These are phyloP conservation scores for Hirudinaria manillensis DNA, from an alignment of 2,888 invertebrate species.

Conservation along the genomic window DNA sequence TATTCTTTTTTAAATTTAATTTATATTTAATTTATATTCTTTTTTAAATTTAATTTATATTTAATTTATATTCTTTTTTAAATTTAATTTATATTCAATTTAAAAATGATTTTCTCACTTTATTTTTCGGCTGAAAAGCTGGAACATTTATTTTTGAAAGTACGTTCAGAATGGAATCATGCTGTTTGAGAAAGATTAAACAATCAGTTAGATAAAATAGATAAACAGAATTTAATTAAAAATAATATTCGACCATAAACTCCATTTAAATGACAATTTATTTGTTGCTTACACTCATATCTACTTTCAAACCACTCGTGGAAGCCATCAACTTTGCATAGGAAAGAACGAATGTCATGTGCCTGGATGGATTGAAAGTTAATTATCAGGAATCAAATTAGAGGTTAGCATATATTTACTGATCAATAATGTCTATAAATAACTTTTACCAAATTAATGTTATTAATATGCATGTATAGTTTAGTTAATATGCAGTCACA, in stretches of 20 bases:
- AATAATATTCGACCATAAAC: background rate
- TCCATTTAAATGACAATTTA: background rate
- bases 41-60: too few species aligned
- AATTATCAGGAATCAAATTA: constrained; percentile 19
- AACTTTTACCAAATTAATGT: too few species aligned
- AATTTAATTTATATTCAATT: too few species aligned
- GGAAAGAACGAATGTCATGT: constrained; percentile 46
- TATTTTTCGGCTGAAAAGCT: constrained; percentile 44
- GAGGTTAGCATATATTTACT: background rate
- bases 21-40: too few species aligned
- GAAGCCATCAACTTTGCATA: constrained; percentile 49
- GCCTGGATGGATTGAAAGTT: constrained; percentile 42
- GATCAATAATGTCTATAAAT: too few species aligned
- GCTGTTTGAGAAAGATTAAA: background rate
- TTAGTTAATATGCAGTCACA: too few species aligned
- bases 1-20: too few species aligned
- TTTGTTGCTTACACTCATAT: constrained; percentile 40
- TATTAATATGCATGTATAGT: too few species aligned
- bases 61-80: too few species aligned
- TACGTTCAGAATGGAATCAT: background rate
- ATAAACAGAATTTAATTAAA: background rate
- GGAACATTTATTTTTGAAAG: constrained; percentile 42
- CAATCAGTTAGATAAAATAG: too few species aligned
- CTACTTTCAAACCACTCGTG: constrained; percentile 40
- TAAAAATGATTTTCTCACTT: constrained; percentile 39